Evolutionary conservation across 2,113 vertebrate genomes (phyloP).

Genomic region (Papio anubis): DNA sequence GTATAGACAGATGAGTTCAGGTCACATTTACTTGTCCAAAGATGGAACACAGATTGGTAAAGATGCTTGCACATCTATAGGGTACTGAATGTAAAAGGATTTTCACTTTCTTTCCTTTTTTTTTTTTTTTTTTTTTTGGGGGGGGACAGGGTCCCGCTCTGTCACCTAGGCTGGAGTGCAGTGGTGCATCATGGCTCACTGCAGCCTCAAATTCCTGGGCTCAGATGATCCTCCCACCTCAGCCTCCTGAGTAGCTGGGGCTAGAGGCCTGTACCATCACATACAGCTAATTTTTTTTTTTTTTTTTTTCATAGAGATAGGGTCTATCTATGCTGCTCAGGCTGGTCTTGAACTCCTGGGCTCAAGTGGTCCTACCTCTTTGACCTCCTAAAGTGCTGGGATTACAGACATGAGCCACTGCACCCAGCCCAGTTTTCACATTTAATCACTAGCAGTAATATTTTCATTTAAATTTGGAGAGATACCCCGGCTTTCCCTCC

Average conservation of each 20-base stretch:
- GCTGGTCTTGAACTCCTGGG: background rate
- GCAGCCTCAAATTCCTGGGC: background rate
- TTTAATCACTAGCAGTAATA: background rate
- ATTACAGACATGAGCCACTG: background rate
- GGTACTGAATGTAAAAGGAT: constrained; percentile 10
- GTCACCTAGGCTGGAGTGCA: background rate
- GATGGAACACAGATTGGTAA: constrained; percentile 40
- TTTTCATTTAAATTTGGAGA: constrained; percentile 27
- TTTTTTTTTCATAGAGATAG: background rate
- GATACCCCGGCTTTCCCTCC: background rate
- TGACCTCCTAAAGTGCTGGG: background rate
- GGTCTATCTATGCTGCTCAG: background rate
- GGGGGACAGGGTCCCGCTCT: background rate
- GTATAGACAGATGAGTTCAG: constrained; percentile 37
- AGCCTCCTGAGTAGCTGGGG: background rate
- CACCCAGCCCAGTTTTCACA: background rate
- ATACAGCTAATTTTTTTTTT: background rate
- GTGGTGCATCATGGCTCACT: background rate
- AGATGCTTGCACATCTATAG: background rate
- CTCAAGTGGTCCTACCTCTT: background rate
- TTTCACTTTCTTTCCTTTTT: background rate
- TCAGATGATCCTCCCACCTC: background rate
- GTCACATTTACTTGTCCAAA: constrained; percentile 55
- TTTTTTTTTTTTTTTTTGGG: background rate
- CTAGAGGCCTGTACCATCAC: background rate